Percentiles rank a stretch among this genome's conserved stretches.
Evolutionary conservation across 1,140 invertebrate species (phyloP).

Genomic region (Dufourea novaeangliae): DNA sequence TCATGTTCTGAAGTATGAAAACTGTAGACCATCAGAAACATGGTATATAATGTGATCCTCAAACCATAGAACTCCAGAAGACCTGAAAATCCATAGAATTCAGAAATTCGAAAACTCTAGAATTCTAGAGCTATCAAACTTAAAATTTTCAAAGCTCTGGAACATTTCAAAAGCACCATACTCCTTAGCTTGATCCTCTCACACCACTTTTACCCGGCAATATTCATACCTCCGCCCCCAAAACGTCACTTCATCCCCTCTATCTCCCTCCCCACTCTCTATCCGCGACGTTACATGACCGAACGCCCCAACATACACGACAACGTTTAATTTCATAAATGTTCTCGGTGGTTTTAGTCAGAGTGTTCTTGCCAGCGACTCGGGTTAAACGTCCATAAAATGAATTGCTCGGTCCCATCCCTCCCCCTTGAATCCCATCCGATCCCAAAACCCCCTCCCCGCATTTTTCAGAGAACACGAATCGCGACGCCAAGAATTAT

Average conservation of each 20-base stretch:
- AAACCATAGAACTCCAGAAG: too few relatives aligned
- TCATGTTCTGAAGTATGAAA: too few relatives aligned
- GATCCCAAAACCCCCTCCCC: neutral
- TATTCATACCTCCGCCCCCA: neutral
- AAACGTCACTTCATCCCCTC: too few relatives aligned
- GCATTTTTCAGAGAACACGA: neutral
- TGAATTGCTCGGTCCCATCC: neutral
- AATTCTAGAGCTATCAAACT: too few relatives aligned
- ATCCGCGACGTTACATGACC: neutral
- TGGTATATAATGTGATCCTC: too few relatives aligned
- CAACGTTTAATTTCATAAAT: conserved; percentile 8
- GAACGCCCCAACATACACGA: neutral
- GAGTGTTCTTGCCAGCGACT: neutral
- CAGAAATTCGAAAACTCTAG: too few relatives aligned
- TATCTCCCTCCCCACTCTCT: neutral
- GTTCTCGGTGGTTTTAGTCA: neutral
- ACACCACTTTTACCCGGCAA: neutral
- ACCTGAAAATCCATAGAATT: too few relatives aligned
- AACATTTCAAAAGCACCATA: too few relatives aligned
- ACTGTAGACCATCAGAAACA: too few relatives aligned
- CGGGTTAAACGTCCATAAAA: conserved; percentile 23
- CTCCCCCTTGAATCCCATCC: neutral
- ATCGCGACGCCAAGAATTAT: conserved; percentile 18
- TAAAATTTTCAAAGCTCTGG: too few relatives aligned
- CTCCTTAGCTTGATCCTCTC: neutral